Evolutionary conservation across 2,797 vertebrate species (phyloP).

Genomic region (Nothura maculosa): DNA sequence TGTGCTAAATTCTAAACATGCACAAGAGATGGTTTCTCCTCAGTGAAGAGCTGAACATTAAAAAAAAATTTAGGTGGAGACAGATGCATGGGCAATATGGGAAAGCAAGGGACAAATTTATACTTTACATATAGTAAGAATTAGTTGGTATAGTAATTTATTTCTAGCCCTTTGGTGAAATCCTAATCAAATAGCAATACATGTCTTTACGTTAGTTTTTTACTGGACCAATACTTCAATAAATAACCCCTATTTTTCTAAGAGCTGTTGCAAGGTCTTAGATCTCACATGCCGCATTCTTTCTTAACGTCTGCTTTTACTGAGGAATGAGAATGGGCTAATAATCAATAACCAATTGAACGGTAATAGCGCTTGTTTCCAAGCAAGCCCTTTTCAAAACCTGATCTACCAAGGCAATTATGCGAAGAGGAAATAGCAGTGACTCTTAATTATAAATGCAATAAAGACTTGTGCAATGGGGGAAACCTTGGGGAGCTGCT

Average conservation of each 20-base stretch:
- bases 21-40: neutral
- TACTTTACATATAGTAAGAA: neutral
- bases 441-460: conserved; percentile 17
- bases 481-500: neutral
- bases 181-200: conserved; percentile 39
- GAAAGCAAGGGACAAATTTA: neutral
- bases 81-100: neutral
- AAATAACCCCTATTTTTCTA: neutral
- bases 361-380: neutral
- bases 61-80: neutral
- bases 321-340: neutral
- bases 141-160: neutral
- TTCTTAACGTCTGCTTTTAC: neutral
- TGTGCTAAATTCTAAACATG: neutral
- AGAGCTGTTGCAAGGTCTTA: neutral
- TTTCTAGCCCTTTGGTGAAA: neutral
- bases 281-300: neutral
- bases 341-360: conserved; percentile 54
- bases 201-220: neutral
- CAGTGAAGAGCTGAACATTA: neutral
- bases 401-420: neutral
- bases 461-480: neutral
- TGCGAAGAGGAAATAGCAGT: neutral
- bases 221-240: neutral
- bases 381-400: neutral